Percentiles rank a stretch among this genome's conserved stretches.
Evolutionary conservation across 30 jellyfish, hydroid and myxozoan species (phyloP).

Genomic region (Sanderia malayensis): DNA sequence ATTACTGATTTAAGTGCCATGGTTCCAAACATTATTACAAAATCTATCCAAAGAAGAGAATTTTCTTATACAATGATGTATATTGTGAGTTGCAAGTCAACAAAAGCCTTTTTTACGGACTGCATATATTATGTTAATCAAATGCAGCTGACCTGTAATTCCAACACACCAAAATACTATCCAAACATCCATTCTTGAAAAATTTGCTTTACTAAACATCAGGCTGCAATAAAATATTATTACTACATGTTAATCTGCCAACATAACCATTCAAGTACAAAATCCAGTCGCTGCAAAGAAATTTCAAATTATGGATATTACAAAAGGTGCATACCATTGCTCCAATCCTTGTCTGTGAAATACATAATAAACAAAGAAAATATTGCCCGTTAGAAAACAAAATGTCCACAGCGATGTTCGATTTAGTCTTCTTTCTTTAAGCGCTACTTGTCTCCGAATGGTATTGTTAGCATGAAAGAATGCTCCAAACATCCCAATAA

Average conservation of each 20-base stretch:
- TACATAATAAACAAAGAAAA: slow-evolving; percentile 71
- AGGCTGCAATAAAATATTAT: too few species aligned
- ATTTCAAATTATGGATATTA: background rate
- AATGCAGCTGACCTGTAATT: slow-evolving; percentile 65
- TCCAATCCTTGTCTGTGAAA: slow-evolving; percentile 78
- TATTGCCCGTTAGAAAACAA: slow-evolving; percentile 70
- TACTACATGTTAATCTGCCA: too few species aligned
- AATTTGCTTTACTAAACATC: slow-evolving; percentile 70
- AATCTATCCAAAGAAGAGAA: slow-evolving; percentile 49
- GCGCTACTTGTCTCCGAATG: slow-evolving; percentile 73
- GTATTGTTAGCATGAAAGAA: slow-evolving; percentile 78
- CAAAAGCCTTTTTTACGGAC: background rate
- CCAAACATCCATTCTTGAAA: slow-evolving; percentile 86
- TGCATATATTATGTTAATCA: background rate
- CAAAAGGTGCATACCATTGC: slow-evolving; percentile 54
- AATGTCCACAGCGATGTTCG: slow-evolving; percentile 66
- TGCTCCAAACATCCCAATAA: slow-evolving; percentile 87
- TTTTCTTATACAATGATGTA: background rate
- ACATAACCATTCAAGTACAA: too few species aligned
- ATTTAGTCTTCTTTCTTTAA: slow-evolving; percentile 71
- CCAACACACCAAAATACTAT: slow-evolving; percentile 96
- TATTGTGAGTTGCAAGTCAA: too few species aligned
- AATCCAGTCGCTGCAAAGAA: background rate
- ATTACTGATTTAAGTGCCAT: slow-evolving; percentile 88
- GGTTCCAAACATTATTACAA: slow-evolving; percentile 87